Evolutionary conservation across 2,888 invertebrate species (phyloP).

Genomic region (Drosophila neutralis): DNA sequence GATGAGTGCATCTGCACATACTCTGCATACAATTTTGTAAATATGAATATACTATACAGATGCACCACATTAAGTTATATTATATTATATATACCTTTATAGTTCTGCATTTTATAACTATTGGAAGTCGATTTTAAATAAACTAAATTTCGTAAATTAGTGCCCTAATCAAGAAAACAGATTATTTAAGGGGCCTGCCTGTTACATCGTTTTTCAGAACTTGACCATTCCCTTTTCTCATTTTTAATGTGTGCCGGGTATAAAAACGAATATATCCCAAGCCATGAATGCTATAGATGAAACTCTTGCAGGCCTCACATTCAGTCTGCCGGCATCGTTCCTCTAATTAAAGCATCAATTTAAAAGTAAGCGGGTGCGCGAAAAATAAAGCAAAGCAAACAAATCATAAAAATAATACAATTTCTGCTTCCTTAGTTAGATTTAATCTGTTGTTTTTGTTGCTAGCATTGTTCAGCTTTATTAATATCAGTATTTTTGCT

Average conservation of each 20-base stretch:
- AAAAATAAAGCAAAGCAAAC: slow-evolving; percentile 8
- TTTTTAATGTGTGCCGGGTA: neutral
- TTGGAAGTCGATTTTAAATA: neutral
- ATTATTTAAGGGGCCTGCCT: neutral
- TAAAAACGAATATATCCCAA: slow-evolving; percentile 22
- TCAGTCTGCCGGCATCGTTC: slow-evolving; percentile 74
- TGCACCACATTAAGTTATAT: neutral
- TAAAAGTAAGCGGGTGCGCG: no score
- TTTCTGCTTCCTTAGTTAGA: slow-evolving; percentile 9
- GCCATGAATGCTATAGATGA: slow-evolving; percentile 25
- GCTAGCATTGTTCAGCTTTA: slow-evolving; percentile 8
- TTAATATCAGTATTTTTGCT: neutral
- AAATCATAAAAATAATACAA: slow-evolving; percentile 25
- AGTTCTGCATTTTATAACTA: neutral
- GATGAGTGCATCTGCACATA: neutral
- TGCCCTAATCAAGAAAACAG: neutral
- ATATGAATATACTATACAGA: neutral
- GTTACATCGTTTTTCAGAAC: neutral
- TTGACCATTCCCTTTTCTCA: neutral
- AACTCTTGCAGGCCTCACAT: slow-evolving; percentile 40
- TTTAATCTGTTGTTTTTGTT: slow-evolving; percentile 13
- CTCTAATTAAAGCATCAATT: slow-evolving; percentile 73
- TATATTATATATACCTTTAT: neutral
- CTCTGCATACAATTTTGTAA: neutral
- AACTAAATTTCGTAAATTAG: neutral